Evolutionary conservation across 2,888 invertebrate genomes (phyloP), one percentile per base, ranked within the genome.

Genomic region (Agriopis leucophaearia): DNA sequence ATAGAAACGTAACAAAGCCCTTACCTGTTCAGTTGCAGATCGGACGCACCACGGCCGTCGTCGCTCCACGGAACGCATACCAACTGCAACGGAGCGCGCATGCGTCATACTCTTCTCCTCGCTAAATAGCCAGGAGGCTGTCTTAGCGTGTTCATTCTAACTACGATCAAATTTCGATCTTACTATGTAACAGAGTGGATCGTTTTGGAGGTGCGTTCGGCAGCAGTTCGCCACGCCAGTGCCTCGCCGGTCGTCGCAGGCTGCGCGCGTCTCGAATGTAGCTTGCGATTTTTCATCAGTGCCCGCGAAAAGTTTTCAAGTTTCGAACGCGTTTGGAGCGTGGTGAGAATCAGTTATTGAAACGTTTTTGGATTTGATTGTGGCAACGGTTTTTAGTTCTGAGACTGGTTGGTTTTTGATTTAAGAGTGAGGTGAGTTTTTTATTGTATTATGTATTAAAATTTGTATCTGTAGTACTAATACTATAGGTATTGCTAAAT

Each of bases 111-210:
- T 79, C 83, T 84, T 84, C 84, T 83, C 79, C 71, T 64, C 76
- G 79, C 84, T 86, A 88, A 88, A 86, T 86, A 87, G 85, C 88
- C 87, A 84, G 84, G 86, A 86, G 83, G 85, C 86, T 84, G 87
- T 89, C 91, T 91, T 88, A 87, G 86, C 84, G 85, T 86, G 86
- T 85, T 86, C 82, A 80, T 85, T 76, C 78, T 88, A 87, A 88
- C 88, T 89, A 84, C 92, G 90, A 90, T 90, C 91, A 91, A 93
- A 92, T 89, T 92, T 92, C 90, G 91, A 92, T 92, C 92, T 92
- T 92, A 92, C 84, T 81, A 87, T 89, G 90, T 91, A 89, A 87
- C 88, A 77, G 81, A 88, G 87, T 90, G 85, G 86, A 87, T 87
- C 88, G 85, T 84, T 89, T 91, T 84, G 81, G 78, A 80, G 79